phyloP scores from a whole-genome alignment of 2,113 vertebrate genomes.

The Paramormyrops kingsleyae region DNA sequence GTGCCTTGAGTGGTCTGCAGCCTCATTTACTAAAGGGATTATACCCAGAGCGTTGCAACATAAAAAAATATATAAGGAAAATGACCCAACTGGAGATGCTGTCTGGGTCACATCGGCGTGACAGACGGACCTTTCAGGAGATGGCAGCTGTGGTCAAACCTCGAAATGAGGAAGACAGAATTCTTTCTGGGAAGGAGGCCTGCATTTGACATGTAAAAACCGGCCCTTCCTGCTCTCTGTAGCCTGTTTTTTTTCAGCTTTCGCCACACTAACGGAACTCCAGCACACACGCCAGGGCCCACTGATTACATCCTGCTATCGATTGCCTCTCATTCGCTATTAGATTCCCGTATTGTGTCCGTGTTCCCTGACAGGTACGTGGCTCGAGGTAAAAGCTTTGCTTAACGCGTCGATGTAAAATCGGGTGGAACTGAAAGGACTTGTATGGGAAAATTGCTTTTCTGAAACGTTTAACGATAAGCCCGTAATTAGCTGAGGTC shows the following conservation, averaged over 20 bases:
- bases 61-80: neutral
- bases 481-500: neutral
- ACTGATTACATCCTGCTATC: neutral
- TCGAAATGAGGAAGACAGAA: neutral
- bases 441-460: neutral
- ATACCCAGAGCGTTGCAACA: neutral
- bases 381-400: neutral
- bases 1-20: neutral
- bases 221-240: neutral
- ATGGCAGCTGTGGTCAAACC: neutral
- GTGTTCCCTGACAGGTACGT: neutral
- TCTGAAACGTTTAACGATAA: neutral
- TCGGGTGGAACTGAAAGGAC: neutral
- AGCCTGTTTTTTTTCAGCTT: neutral
- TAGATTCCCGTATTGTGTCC: neutral
- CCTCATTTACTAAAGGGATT: neutral
- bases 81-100: neutral
- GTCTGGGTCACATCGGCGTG: neutral
- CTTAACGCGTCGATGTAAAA: neutral
- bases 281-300: neutral
- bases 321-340: neutral
- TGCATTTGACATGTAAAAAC: neutral
- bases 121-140: neutral
- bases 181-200: neutral
- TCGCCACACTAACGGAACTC: neutral